phyloP scores from a whole-genome alignment of 1,140 invertebrate species.

The Drosophila tani region DNA sequence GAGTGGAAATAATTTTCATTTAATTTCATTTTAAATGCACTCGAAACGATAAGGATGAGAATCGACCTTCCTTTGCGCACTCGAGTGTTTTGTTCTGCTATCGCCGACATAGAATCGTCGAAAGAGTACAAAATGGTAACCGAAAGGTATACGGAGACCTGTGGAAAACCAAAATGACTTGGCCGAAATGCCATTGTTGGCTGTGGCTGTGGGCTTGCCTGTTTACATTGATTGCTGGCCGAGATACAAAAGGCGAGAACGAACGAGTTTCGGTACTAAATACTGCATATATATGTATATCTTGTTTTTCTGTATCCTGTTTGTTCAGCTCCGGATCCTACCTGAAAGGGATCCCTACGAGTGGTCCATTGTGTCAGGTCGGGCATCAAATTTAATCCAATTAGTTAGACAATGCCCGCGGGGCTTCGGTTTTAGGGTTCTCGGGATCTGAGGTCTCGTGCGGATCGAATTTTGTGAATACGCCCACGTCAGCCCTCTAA shows the following conservation, averaged over 20 bases:
- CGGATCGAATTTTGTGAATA: slow-evolving; percentile 37
- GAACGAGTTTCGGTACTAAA: slow-evolving; percentile 37
- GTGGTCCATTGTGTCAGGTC: slow-evolving; percentile 52
- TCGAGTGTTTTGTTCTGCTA: slow-evolving; percentile 56
- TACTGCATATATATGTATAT: slow-evolving; percentile 11
- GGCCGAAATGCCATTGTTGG: slow-evolving; percentile 52
- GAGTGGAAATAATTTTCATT: slow-evolving; percentile 58
- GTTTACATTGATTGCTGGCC: slow-evolving; percentile 63
- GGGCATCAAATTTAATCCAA: slow-evolving; percentile 74
- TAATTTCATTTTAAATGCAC: slow-evolving; percentile 72
- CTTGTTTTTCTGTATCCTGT: slow-evolving; percentile 31
- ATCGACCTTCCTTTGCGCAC: slow-evolving; percentile 25
- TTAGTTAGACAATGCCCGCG: slow-evolving; percentile 64
- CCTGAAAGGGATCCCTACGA: slow-evolving; percentile 28
- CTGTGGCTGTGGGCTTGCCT: slow-evolving; percentile 28
- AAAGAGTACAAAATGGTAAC: slow-evolving; percentile 55
- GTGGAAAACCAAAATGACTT: slow-evolving; percentile 54
- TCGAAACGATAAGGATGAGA: slow-evolving; percentile 34
- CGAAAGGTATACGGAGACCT: slow-evolving; percentile 48
- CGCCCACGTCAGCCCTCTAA: slow-evolving; percentile 25
- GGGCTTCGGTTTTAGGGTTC: slow-evolving; percentile 20
- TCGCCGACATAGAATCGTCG: slow-evolving; percentile 44
- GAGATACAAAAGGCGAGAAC: slow-evolving; percentile 43
- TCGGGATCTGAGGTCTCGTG: slow-evolving; percentile 42
- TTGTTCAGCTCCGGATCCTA: slow-evolving; percentile 24